These are phyloP conservation scores for Turritopsis rubra DNA, from an alignment of 30 jellyfish, hydroid and myxozoan genomes.

Conservation along the genomic window DNA sequence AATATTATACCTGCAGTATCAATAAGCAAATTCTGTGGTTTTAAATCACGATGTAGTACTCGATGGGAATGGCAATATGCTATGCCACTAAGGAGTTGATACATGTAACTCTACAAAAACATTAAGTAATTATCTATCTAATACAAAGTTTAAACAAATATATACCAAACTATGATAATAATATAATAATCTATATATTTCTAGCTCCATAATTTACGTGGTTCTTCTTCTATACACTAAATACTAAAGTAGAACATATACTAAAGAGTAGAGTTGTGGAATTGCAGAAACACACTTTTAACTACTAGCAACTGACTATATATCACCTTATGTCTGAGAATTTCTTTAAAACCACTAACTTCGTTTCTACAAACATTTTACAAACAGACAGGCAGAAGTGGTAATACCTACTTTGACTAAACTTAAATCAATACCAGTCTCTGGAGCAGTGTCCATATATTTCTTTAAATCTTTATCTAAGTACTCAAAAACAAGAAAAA, in stretches of 20 bases:
- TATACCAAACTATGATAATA: too few species aligned
- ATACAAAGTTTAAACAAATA: too few species aligned
- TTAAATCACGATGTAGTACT: constrained; percentile 87
- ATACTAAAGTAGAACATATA: too few species aligned
- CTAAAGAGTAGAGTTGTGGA: too few species aligned
- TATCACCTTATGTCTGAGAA: too few species aligned
- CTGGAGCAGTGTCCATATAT: constrained; percentile 87
- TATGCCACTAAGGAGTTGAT: constrained; percentile 84
- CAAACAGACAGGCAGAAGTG: background rate
- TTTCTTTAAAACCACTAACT: too few species aligned
- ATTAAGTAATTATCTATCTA: background rate
- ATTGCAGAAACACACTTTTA: too few species aligned
- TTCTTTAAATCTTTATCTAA: constrained; percentile 82
- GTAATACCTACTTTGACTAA: constrained; percentile 51
- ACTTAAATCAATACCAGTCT: constrained; percentile 47
- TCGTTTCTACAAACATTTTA: background rate
- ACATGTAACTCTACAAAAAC: constrained; percentile 59
- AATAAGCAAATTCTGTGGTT: constrained; percentile 88
- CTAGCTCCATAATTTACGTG: too few species aligned
- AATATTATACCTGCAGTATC: constrained; percentile 60
- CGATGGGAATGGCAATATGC: constrained; percentile 95
- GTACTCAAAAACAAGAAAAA: constrained; percentile 81
- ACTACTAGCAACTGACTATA: too few species aligned
- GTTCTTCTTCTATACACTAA: too few species aligned
- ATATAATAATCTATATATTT: too few species aligned